A percentile compares a stretch with the other conserved stretches of the same genome.
Conservation (phyloP, 2,113 vertebrate species). For the Hirundichthys speculiger region DNA sequence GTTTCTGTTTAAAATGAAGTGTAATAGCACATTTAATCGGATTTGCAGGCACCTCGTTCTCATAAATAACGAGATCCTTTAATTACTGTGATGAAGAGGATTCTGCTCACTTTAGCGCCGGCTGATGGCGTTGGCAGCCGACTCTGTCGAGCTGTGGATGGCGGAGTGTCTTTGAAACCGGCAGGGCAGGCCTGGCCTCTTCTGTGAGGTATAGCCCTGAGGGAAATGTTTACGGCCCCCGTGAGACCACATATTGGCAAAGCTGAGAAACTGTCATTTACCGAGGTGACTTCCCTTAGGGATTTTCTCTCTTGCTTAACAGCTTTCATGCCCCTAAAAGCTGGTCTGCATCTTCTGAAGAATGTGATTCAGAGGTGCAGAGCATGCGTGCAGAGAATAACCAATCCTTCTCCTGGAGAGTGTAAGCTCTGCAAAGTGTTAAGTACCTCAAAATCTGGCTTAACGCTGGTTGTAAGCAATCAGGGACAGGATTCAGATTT, state of each 20-base stretch:
- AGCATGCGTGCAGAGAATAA: background rate
- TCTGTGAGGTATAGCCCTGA: slow-evolving; percentile 48
- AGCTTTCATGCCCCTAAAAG: slow-evolving; percentile 14
- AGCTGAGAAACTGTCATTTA: slow-evolving; percentile 52
- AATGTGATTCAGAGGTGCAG: background rate
- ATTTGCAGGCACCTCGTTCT: slow-evolving; percentile 28
- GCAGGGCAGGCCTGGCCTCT: slow-evolving; percentile 29
- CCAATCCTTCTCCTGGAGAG: background rate
- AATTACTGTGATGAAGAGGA: slow-evolving; percentile 44
- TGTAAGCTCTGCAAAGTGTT: background rate
- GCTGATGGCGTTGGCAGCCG: slow-evolving; percentile 21
- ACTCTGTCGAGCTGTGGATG: slow-evolving; percentile 37
- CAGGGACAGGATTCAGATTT: slow-evolving; percentile 25
- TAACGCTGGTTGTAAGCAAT: slow-evolving; percentile 15
- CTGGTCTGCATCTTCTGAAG: slow-evolving; percentile 6
- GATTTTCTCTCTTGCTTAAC: slow-evolving; percentile 29
- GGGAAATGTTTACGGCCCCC: slow-evolving; percentile 53
- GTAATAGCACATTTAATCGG: slow-evolving; percentile 32
- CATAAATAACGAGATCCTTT: slow-evolving; percentile 46
- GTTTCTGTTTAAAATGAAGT: slow-evolving; percentile 21
- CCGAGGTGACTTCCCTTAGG: slow-evolving; percentile 16
- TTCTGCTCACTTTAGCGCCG: slow-evolving; percentile 24
- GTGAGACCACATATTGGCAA: slow-evolving; percentile 54
- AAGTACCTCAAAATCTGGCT: slow-evolving; percentile 18
- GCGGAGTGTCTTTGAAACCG: slow-evolving; percentile 53